phyloP scores from a whole-genome alignment of 2,888 invertebrate species.

The Campoplex capitator region DNA sequence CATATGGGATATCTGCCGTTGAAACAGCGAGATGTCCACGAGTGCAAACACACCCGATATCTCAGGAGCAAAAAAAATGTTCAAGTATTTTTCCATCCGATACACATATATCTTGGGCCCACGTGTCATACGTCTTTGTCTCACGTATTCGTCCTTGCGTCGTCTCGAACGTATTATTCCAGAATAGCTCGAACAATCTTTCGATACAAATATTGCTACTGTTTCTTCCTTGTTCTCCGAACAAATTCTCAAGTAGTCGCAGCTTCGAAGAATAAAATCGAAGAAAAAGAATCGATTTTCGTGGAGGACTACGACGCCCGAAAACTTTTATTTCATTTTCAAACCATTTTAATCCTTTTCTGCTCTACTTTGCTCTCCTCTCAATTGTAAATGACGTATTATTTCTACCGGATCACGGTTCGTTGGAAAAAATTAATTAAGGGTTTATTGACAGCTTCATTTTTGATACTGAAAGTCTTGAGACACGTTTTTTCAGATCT shows the following conservation, averaged over 20 bases:
- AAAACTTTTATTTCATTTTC: no score
- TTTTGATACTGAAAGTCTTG: background rate
- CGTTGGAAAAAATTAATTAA: no score
- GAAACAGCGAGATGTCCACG: slow-evolving; percentile 18
- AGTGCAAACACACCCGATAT: slow-evolving; percentile 7
- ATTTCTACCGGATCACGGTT: background rate
- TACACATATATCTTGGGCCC: background rate
- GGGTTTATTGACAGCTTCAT: background rate
- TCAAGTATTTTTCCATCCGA: background rate
- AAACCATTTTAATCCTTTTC: no score
- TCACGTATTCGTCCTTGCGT: background rate
- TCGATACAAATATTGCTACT: background rate
- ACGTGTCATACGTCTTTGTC: slow-evolving; percentile 2
- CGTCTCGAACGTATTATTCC: background rate
- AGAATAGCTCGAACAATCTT: background rate
- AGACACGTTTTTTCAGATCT: background rate
- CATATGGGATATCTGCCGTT: slow-evolving; percentile 26
- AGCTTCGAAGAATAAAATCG: no score
- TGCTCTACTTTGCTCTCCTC: no score
- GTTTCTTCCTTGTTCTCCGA: background rate
- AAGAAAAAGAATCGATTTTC: no score
- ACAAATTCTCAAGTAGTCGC: no score
- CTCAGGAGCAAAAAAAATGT: slow-evolving; percentile 13
- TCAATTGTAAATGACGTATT: background rate
- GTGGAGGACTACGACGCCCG: no score